phyloP scores from a whole-genome alignment of 2,113 vertebrate species.

The Oncorhynchus tshawytscha region DNA sequence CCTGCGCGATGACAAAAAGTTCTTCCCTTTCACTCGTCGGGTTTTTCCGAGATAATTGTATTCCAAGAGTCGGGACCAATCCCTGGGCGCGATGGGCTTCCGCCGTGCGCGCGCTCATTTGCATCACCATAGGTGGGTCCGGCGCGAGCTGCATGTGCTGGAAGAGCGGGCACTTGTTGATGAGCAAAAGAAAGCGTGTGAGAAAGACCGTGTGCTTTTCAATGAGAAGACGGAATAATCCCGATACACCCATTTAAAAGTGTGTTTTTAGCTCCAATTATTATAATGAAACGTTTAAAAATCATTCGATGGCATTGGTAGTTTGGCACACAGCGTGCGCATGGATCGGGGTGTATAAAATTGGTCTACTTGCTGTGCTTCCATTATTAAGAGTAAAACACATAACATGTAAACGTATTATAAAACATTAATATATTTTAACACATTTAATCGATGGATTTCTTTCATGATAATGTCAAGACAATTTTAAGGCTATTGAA shows the following conservation, averaged over 20 bases:
- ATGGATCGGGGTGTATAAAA: no score
- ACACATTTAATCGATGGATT: background rate
- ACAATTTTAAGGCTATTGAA: background rate
- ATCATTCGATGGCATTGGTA: no score
- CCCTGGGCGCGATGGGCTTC: constrained; percentile 19
- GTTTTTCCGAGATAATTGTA: constrained; percentile 45
- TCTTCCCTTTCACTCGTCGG: constrained; percentile 40
- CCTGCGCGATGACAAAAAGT: constrained; percentile 42
- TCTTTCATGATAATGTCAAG: background rate
- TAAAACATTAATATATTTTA: background rate
- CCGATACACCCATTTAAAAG: background rate
- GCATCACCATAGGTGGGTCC: constrained; percentile 60
- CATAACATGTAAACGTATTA: background rate
- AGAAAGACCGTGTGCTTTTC: background rate
- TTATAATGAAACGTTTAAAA: background rate
- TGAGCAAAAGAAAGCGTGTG: constrained; percentile 6
- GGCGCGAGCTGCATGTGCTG: background rate
- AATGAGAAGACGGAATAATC: constrained; percentile 1
- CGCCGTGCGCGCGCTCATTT: constrained; percentile 55
- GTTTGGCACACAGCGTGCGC: no score
- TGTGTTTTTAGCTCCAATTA: background rate
- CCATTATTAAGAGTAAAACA: background rate
- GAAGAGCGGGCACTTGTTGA: constrained; percentile 64
- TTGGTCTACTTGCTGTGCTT: background rate
- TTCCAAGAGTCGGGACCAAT: constrained; percentile 61